Percentiles rank a stretch among this genome's conserved stretches.
Evolutionary conservation across 1,140 invertebrate genomes (phyloP).

Genomic region (Bombus ignitus): DNA sequence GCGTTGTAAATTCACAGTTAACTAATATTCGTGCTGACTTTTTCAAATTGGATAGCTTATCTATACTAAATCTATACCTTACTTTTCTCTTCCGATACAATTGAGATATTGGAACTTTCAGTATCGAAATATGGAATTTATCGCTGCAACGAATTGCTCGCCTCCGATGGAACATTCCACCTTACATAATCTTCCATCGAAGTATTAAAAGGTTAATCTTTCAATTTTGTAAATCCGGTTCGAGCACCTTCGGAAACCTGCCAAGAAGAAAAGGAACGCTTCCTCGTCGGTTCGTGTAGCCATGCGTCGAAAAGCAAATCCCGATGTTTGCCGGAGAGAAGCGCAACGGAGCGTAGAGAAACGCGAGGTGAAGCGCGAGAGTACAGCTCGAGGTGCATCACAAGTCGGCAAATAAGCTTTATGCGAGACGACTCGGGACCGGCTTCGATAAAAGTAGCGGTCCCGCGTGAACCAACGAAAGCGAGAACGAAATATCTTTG

Average conservation of each 20-base stretch:
- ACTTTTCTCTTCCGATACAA: too few species aligned
- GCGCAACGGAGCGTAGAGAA: neutral
- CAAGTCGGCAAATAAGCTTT: slow-evolving; percentile 57
- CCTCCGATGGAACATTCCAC: too few species aligned
- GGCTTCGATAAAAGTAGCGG: slow-evolving; percentile 57
- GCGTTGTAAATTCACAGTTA: too few species aligned
- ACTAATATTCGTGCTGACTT: too few species aligned
- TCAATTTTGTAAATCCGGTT: neutral
- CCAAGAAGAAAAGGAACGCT: neutral
- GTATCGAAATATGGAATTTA: too few species aligned
- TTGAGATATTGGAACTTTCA: too few species aligned
- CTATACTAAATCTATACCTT: too few species aligned
- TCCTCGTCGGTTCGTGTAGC: neutral
- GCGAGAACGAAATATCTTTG: slow-evolving; percentile 68
- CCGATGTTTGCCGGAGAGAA: slow-evolving; percentile 2
- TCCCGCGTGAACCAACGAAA: slow-evolving; percentile 20
- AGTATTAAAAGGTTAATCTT: too few species aligned
- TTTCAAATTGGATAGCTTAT: too few species aligned
- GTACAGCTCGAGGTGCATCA: neutral
- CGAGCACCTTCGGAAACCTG: neutral
- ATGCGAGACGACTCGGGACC: slow-evolving; percentile 37
- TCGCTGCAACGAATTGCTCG: too few species aligned
- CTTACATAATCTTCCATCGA: too few species aligned
- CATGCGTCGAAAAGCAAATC: slow-evolving; percentile 27
- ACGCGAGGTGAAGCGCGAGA: slow-evolving; percentile 13